phyloP scores from a whole-genome alignment of 2,113 vertebrate species.

The Cynopterus brachyotis region DNA sequence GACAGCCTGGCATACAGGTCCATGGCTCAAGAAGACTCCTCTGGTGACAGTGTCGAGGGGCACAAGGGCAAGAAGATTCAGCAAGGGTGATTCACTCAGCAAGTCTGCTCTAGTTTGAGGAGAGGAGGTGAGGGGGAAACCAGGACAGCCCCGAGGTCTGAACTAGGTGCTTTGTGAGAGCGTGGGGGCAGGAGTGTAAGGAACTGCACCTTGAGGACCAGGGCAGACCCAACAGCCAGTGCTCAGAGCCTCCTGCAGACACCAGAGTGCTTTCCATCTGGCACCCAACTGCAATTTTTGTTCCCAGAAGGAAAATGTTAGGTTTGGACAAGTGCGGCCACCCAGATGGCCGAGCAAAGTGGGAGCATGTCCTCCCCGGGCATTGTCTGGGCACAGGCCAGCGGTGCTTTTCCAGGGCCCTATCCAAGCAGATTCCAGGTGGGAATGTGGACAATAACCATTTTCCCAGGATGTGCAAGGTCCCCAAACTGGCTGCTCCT shows the following conservation, averaged over 20 bases:
- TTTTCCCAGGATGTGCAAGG: not conserved
- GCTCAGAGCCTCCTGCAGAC: not conserved
- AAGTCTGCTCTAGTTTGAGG: not conserved
- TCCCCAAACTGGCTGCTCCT: not conserved
- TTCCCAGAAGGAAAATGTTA: conserved; percentile 60
- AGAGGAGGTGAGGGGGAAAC: too few relatives aligned
- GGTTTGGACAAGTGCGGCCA: conserved; percentile 62
- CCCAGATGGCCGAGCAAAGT: not conserved
- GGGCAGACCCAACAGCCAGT: not conserved
- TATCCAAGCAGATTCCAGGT: conserved; percentile 15
- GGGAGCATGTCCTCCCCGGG: not conserved
- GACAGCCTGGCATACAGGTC: not conserved
- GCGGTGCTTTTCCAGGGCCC: not conserved
- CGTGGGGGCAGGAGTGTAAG: not conserved
- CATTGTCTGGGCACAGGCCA: not conserved
- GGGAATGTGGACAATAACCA: not conserved
- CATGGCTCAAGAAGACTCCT: not conserved
- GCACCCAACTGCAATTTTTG: not conserved
- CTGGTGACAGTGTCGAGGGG: not conserved
- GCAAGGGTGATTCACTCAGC: not conserved
- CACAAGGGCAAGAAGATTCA: not conserved
- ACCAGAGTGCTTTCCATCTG: not conserved
- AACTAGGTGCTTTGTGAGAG: too few relatives aligned
- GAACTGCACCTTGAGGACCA: not conserved
- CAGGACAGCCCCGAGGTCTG: not conserved